Conservation (phyloP, 2,888 invertebrate species). For the Scaptomyza tumidula region DNA sequence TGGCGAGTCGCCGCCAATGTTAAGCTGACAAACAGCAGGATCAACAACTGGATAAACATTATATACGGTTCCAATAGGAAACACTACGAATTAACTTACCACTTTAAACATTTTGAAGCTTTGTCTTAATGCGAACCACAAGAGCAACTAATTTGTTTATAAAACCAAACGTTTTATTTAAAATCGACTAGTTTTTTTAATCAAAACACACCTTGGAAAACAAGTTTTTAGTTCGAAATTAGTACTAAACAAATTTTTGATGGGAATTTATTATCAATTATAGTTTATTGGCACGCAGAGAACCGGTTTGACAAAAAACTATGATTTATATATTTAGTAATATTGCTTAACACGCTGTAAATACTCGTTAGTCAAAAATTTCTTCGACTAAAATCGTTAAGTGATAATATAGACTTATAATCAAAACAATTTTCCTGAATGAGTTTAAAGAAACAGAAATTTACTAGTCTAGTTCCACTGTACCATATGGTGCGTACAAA, state of each 20-base stretch:
- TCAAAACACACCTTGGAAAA: background rate
- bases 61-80: background rate
- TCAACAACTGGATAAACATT: conserved; percentile 28
- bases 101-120: conserved; percentile 7
- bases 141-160: conserved; percentile 11
- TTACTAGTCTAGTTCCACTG: background rate
- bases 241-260: no score
- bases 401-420: no score
- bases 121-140: background rate
- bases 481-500: background rate
- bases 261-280: background rate
- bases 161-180: background rate
- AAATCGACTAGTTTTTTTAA: background rate
- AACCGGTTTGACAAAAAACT: background rate
- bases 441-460: background rate
- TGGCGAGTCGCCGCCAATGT: conserved; percentile 17
- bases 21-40: conserved; percentile 23
- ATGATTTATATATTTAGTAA: no score
- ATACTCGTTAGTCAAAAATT: no score
- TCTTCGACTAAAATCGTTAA: no score
- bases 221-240: conserved; percentile 3
- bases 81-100: conserved; percentile 16
- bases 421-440: no score
- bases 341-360: no score
- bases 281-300: background rate